Base-by-base conservation (phyloP, 1,140 invertebrate genomes). In the Lordiphosa stackelbergi region DNA sequence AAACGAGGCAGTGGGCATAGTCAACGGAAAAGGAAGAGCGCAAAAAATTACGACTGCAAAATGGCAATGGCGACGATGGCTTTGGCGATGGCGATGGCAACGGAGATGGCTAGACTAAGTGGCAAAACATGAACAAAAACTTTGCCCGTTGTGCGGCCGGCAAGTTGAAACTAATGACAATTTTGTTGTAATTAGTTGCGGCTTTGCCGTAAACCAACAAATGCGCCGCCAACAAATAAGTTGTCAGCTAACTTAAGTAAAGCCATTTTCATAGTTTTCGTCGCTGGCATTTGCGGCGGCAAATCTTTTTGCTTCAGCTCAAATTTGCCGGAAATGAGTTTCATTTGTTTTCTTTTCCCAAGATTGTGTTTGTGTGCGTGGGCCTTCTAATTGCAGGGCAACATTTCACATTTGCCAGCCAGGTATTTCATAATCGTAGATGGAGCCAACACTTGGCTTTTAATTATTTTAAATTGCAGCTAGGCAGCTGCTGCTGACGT, bases 101-200 rank as follows among this genome's bases (percentile, higher is more conserved):
- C 31, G 51, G 47, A 42, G 8, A 5, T 8, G 38, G 34, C 47
- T 64, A 41, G 28, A 75, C 75, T 81, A 81, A 79, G 75, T 79
- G 75, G 75, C 59, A 71, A 81, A 79, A 81, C 75, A 79, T 81
- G 75, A 79, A 79, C 75, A 75, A 81, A 79, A 79, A 79, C 66
- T 79, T 79, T 71, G 71, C 60, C 78, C 62, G 75, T 54, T 75
- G 75, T 64, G 75, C 59, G 71, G 75, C 75, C 75, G 75, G 81
- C 75, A 79, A 79, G 75, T 79, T 79, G 77, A 81, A 79, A 79
- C 75, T 79, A 79, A 79, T 79, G 75, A 79, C 75, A 79, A 81
- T 81, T 81, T 79, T 79, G 75, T 79, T 79, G 75, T 83, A 79
- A 79, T 79, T 79, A 79, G 75, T 79, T 79, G 75, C 68, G 75